A percentile compares a stretch with the other conserved stretches of the same genome.
These are phyloP conservation scores for Corythaeola cristata DNA, from an alignment of 2,113 vertebrate genomes.

Conservation along the genomic window DNA sequence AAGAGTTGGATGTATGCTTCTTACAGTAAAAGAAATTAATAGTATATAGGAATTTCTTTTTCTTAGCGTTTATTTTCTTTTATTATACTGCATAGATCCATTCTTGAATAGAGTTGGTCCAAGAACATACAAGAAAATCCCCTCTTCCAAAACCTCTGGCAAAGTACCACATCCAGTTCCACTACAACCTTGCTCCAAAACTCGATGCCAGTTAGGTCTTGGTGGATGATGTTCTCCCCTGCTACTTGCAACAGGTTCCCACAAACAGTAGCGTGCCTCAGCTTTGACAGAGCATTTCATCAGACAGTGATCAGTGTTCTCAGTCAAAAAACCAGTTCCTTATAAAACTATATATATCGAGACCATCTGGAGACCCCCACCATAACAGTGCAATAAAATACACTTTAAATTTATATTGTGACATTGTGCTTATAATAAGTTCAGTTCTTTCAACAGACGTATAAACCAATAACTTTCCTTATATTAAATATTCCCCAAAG, in stretches of 20 bases:
- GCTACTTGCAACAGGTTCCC: not conserved
- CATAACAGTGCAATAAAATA: slow-evolving; percentile 25
- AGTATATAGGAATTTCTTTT: not conserved
- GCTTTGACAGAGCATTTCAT: slow-evolving; percentile 5
- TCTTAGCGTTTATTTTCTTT: not conserved
- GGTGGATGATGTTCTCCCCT: not conserved
- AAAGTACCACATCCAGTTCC: not conserved
- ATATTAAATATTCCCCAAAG: slow-evolving; percentile 58
- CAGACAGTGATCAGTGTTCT: not conserved
- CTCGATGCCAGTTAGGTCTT: not conserved
- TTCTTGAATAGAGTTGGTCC: not conserved
- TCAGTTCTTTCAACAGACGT: slow-evolving; percentile 43
- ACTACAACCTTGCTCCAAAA: not conserved
- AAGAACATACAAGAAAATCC: not conserved
- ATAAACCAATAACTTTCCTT: slow-evolving; percentile 38
- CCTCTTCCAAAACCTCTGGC: not conserved
- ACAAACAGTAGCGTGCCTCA: not conserved
- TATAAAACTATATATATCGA: not conserved
- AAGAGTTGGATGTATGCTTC: not conserved
- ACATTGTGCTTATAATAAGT: slow-evolving; percentile 21
- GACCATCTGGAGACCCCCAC: slow-evolving; percentile 46
- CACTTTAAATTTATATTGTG: slow-evolving; percentile 44
- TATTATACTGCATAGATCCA: not conserved
- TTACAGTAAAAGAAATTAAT: not conserved
- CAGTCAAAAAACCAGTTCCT: slow-evolving; percentile 14